Evolutionary conservation across 2,888 invertebrate genomes (phyloP), one percentile per base, ranked within the genome.

Genomic region (Andrena marginata): DNA sequence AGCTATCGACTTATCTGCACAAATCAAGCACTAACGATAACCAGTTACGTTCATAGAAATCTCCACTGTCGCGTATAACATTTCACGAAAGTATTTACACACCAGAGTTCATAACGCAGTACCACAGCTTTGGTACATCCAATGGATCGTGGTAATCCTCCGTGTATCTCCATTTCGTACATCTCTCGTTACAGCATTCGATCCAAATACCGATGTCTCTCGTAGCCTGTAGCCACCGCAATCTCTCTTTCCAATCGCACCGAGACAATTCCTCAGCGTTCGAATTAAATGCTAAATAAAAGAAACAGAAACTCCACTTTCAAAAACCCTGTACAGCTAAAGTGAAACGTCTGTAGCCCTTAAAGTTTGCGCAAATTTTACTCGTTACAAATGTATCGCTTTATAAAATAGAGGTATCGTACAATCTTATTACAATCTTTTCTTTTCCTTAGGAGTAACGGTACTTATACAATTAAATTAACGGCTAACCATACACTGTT

Each of bases 91-190:
- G 29, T 35, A n/a, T 73, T 7, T 23, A 49, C 77, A 26, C 3
- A 96, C 96, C 96, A 89, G 94, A 91, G 90, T 96, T 96, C 95
- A 96, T 95, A 54, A 89, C 87, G 90, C 96, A 97, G 84, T 94
- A 95, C 97, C 97, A 97, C 72, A 94, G 93, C 1, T 94, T 92
- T 0, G 96, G 96, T 29, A 97, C 92, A 48, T 95, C 95, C 20
- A 95, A 88, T 1, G 95, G 95, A 89, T 97, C 97, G 7, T 95
- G 93, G 0, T 95, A 93, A 26, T 95, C 88, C 0, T 95, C 92
- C 3, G 96, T 29, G 86, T 95, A 95, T 23, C 96, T 94, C 95
- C 96, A 96, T 86, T 95, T 95, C 83, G 94, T 90, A 89, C 96
- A 96, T 1, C 90, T 91, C 13, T 51, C 51, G 8, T 84, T 73